Percentiles rank a stretch among this genome's conserved stretches.
phyloP scores from a whole-genome alignment of 2,888 invertebrate genomes.

The Hypomecis atomaria region DNA sequence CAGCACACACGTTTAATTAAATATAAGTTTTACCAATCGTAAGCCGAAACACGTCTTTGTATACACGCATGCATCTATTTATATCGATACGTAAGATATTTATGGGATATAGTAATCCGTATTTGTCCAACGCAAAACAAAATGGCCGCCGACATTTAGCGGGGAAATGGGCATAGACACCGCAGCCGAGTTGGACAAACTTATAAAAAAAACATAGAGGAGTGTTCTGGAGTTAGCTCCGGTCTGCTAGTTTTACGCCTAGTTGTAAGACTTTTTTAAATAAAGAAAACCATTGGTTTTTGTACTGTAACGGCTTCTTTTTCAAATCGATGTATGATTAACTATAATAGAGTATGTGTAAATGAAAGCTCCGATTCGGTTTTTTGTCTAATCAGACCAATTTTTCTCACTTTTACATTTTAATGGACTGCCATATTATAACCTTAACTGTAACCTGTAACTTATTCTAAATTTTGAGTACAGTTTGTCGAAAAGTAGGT shows the following conservation, averaged over 20 bases:
- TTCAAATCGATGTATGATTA: conserved; percentile 73
- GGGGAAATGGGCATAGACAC: conserved; percentile 38
- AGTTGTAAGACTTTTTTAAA: conserved; percentile 76
- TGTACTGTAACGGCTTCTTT: conserved; percentile 78
- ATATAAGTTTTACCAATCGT: conserved; percentile 28
- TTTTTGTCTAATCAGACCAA: conserved; percentile 78
- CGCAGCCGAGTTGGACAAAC: conserved; percentile 22
- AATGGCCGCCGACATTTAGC: conserved; percentile 47
- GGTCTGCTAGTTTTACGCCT: conserved; percentile 76
- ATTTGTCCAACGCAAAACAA: conserved; percentile 58
- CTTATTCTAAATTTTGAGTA: conserved; percentile 43
- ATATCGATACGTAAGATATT: conserved; percentile 64
- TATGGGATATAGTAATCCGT: conserved; percentile 51
- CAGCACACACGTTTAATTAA: conserved; percentile 23
- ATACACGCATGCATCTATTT: conserved; percentile 64
- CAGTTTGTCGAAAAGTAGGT: conserved; percentile 16
- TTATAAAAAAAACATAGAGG: conserved; percentile 14
- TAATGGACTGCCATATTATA: conserved; percentile 73
- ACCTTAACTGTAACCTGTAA: conserved; percentile 69
- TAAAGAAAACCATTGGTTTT: conserved; percentile 66
- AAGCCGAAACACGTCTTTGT: conserved; percentile 33
- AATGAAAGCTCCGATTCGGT: conserved; percentile 62
- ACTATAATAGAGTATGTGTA: conserved; percentile 59
- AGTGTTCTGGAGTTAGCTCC: conserved; percentile 61
- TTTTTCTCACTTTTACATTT: conserved; percentile 79